Conservation (phyloP, 2,113 vertebrate genomes). For the Microtus pennsylvanicus region DNA sequence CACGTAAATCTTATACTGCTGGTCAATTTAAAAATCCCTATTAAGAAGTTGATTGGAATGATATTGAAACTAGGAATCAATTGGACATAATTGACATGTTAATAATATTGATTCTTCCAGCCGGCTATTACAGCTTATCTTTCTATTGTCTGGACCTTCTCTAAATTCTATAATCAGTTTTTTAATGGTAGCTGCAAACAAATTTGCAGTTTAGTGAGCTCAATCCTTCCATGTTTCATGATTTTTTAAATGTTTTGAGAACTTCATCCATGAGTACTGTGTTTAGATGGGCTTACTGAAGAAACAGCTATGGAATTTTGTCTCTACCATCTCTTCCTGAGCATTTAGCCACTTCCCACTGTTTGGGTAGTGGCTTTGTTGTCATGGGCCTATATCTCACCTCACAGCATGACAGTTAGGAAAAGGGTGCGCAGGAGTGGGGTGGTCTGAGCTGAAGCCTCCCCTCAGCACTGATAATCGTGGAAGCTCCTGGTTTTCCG, state of each 20-base stretch:
- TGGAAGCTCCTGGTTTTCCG: neutral
- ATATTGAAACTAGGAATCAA: constrained; percentile 29
- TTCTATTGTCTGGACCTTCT: neutral
- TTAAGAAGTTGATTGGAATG: constrained; percentile 54
- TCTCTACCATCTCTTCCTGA: neutral
- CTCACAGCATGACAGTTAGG: neutral
- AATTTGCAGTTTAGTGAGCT: constrained; percentile 8
- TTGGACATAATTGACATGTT: constrained; percentile 28
- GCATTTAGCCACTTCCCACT: neutral
- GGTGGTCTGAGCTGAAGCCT: neutral
- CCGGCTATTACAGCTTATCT: constrained; percentile 9
- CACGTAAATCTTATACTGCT: constrained; percentile 12
- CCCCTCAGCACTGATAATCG: neutral
- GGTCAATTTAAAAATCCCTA: neutral
- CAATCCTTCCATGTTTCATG: neutral
- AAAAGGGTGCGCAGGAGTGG: neutral
- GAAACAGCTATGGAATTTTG: constrained; percentile 14
- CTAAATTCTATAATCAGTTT: constrained; percentile 24
- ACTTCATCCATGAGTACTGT: neutral
- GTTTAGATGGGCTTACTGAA: neutral
- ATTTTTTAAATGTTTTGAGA: neutral
- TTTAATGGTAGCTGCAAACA: neutral
- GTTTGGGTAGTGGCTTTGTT: neutral
- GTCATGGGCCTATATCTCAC: neutral
- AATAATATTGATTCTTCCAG: constrained; percentile 47